Base-by-base conservation (phyloP, 2,113 vertebrate genomes). In the Cygnus atratus region DNA sequence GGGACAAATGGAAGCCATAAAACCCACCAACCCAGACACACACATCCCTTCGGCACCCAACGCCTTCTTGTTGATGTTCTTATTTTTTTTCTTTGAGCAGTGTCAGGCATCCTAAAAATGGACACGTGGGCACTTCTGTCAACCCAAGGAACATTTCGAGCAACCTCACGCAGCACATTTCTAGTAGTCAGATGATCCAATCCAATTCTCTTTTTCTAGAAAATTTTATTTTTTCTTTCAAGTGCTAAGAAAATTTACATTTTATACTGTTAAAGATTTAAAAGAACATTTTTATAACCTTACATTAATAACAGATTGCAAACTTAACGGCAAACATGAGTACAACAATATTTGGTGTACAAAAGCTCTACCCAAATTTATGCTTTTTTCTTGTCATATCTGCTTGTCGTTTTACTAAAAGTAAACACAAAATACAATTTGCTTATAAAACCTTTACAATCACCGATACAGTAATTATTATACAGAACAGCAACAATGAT, bases 201-300 rank as follows among this genome's bases (percentile, higher is more conserved):
- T 39, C 22, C 41, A 33, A 44, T 17, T 35, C 7, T 37, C 6
- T 95, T 96, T 93, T 85, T 85, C 55, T 95, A 94, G 79, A 97
- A 97, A 93, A 96, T 70, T 97, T 97, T 97, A 95, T 95, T 97
- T 87, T 90, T 87, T 81, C 43, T 31, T 85, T 87, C 77, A 73
- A 93, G 29, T 58, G 73, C 41, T 93, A 88, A 62, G 62, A 95
- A 87, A 96, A 92, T 95, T 97, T 88, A 93, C 89, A 96, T 86
- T 90, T 82, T 73, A 71, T 41, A 83, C 52, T 81, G 74, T 55
- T 83, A 37, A 79, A 61, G 71, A 94, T 80, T 93, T 67, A 48
- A 90, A 87, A 87, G 78, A 31, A 48, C 44, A 14, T 59, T 73
- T 91, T 82, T 50, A 80, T 95, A 95, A 84, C 37, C 86, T 94